phyloP scores from a whole-genome alignment of 2,888 invertebrate genomes.

The Philereme transversata region DNA sequence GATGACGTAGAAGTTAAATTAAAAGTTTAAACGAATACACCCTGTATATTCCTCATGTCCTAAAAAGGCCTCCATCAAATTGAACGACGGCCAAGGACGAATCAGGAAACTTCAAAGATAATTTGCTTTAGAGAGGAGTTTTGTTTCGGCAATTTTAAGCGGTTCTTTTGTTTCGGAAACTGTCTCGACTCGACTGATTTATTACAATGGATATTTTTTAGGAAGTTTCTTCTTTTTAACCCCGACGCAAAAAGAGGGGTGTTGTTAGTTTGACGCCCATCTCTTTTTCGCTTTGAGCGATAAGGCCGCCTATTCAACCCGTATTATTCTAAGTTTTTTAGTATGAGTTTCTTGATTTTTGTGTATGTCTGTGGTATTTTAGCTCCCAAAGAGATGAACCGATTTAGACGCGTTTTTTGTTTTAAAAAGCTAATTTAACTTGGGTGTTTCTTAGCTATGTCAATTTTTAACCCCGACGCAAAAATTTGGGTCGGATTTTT shows the following conservation, averaged over 20 bases:
- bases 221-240: conserved; percentile 9
- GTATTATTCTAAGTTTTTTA: too few relatives aligned
- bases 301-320: too few relatives aligned
- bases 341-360: too few relatives aligned
- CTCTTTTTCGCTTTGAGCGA: too few relatives aligned
- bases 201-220: conserved; percentile 17
- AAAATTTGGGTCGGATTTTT: too few relatives aligned
- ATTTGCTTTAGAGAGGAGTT: conserved; percentile 45
- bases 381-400: too few relatives aligned
- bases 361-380: too few relatives aligned
- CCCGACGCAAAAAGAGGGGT: not conserved
- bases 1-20: not conserved
- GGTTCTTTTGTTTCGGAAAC: conserved; percentile 32
- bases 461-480: too few relatives aligned
- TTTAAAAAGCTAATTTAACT: too few relatives aligned
- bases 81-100: conserved; percentile 42
- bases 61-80: conserved; percentile 40
- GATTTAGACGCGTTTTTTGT: too few relatives aligned
- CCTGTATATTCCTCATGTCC: conserved; percentile 20
- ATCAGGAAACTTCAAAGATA: conserved; percentile 42
- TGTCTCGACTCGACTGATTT: conserved; percentile 19
- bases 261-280: too few relatives aligned
- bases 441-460: too few relatives aligned
- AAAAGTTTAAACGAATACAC: conserved; percentile 4
- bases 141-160: conserved; percentile 40